A percentile compares a stretch with the other conserved stretches of the same genome.
phyloP scores from a whole-genome alignment of 2,797 vertebrate genomes.

The Amniataba percoides region DNA sequence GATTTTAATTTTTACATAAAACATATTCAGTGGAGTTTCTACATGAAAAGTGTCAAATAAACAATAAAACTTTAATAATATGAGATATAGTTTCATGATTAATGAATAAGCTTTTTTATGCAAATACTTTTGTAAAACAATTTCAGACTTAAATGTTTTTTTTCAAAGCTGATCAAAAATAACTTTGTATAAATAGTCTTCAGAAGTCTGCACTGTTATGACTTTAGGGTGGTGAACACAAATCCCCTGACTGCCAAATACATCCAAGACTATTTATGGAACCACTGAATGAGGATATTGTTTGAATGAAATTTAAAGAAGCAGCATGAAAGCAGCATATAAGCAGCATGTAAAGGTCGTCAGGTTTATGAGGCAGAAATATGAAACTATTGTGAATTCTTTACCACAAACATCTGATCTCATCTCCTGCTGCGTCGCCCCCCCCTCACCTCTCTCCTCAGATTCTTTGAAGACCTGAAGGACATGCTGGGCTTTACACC shows the following conservation, averaged over 20 bases:
- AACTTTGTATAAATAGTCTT: background rate
- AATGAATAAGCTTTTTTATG: background rate
- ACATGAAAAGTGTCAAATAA: background rate
- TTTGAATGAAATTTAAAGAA: background rate
- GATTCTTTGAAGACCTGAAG: slow-evolving; percentile 97
- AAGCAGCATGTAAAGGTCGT: slow-evolving; percentile 19
- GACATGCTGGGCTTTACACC: slow-evolving; percentile 98
- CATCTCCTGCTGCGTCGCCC: slow-evolving; percentile 15
- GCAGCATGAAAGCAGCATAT: background rate
- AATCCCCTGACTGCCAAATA: background rate
- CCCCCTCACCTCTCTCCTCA: slow-evolving; percentile 41
- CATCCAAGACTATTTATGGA: background rate
- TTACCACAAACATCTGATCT: slow-evolving; percentile 37
- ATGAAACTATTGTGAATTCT: slow-evolving; percentile 20
- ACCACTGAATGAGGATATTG: background rate
- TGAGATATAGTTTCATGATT: background rate
- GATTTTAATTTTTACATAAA: background rate
- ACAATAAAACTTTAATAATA: background rate
- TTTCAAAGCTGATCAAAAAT: background rate
- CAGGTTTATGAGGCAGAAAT: background rate
- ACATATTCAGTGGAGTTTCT: background rate
- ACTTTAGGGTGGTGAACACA: background rate
- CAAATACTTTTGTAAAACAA: background rate
- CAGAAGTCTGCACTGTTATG: background rate
- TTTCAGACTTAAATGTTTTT: background rate